Evolutionary conservation across 2,888 invertebrate species (phyloP).

Genomic region (Sycophila texana): DNA sequence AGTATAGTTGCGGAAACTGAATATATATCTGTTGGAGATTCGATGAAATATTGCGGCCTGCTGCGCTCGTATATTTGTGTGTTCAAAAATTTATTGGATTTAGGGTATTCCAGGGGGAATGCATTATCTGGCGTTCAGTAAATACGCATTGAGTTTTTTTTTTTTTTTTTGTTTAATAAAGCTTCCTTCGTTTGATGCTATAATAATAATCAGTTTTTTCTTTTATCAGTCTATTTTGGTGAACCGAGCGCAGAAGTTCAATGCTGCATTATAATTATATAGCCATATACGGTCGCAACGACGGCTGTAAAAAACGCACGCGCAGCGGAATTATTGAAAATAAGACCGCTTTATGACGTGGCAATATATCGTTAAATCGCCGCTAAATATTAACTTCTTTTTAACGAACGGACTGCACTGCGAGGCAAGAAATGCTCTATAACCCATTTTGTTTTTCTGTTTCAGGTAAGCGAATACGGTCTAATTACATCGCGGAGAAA

Average conservation of each 20-base stretch:
- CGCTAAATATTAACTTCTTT: too few relatives aligned
- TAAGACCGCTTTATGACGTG: neutral
- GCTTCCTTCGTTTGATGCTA: neutral
- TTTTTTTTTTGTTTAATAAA: neutral
- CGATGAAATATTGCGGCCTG: constrained; percentile 45
- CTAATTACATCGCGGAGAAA: constrained; percentile 22
- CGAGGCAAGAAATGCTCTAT: neutral
- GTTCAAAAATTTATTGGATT: constrained; percentile 23
- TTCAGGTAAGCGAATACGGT: constrained; percentile 62
- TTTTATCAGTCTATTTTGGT: neutral
- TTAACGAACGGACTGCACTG: neutral
- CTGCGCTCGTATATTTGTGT: constrained; percentile 27
- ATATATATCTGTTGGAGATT: constrained; percentile 42
- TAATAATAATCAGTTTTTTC: neutral
- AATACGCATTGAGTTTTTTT: neutral
- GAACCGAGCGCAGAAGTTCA: neutral
- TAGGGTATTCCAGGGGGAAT: neutral
- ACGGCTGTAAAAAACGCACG: neutral
- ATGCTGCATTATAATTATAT: neutral
- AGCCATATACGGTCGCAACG: neutral
- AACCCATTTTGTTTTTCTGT: constrained; percentile 59
- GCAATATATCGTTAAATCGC: neutral
- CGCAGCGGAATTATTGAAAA: neutral
- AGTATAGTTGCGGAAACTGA: constrained; percentile 38
- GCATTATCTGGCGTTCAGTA: neutral